Percentiles rank a stretch among this genome's conserved stretches.
These are phyloP conservation scores for Pholis gunnellus DNA, from an alignment of 2,113 vertebrate genomes.

Conservation along the genomic window DNA sequence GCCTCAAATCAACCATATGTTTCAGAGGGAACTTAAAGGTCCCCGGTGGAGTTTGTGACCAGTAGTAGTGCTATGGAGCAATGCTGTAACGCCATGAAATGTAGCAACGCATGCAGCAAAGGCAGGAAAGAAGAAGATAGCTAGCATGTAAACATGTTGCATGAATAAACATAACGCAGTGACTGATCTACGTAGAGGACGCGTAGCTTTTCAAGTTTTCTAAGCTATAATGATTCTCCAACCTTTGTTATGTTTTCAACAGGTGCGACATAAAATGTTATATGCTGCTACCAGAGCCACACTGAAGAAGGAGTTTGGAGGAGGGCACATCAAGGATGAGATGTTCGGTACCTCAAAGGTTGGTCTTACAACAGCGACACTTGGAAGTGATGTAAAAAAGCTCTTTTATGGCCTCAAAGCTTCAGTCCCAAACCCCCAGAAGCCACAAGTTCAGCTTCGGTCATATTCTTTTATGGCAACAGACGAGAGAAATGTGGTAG, in stretches of 20 bases:
- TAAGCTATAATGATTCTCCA: background rate
- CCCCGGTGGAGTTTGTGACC: background rate
- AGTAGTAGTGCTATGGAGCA: too few relatives aligned
- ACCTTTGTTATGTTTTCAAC: slow-evolving; percentile 24
- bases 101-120: background rate
- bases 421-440: background rate
- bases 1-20: background rate
- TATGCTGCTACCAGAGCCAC: slow-evolving; percentile 97
- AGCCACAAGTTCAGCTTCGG: background rate
- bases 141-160: background rate
- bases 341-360: slow-evolving; percentile 94
- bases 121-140: background rate
- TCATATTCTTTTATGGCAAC: background rate
- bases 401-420: background rate
- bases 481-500: background rate
- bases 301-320: slow-evolving; percentile 97
- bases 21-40: background rate
- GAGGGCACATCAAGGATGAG: slow-evolving; percentile 97
- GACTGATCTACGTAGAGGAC: background rate
- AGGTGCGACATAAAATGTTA: slow-evolving; percentile 98
- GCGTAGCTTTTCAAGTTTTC: background rate
- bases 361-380: slow-evolving; percentile 14
- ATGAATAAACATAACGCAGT: background rate
- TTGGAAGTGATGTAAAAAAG: background rate
- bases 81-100: background rate